Percentiles rank a stretch among this genome's conserved stretches.
phyloP scores from a whole-genome alignment of 2,797 vertebrate genomes.

The Oryzias dopingdopingensis region DNA sequence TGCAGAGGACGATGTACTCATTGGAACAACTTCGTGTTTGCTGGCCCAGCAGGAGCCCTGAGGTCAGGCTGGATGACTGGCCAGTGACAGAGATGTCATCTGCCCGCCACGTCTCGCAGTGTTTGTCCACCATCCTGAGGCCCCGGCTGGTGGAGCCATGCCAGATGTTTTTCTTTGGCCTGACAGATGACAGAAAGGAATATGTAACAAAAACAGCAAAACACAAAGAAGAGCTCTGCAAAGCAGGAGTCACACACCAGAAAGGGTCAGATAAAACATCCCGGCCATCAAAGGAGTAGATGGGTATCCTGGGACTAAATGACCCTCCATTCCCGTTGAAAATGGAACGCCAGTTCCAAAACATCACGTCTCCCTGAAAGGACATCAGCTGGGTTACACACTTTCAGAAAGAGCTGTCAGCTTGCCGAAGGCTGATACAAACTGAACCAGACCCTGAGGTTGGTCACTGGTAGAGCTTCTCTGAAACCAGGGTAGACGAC shows the following conservation, averaged over 20 bases:
- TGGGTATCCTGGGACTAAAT: slow-evolving; percentile 81
- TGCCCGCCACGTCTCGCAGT: slow-evolving; percentile 91
- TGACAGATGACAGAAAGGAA: slow-evolving; percentile 35
- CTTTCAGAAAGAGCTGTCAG: background rate
- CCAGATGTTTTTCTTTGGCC: slow-evolving; percentile 94
- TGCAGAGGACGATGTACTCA: slow-evolving; percentile 89
- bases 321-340: slow-evolving; percentile 82
- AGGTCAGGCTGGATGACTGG: slow-evolving; percentile 85
- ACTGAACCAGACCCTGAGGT: slow-evolving; percentile 83
- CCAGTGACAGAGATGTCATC: slow-evolving; percentile 81
- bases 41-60: slow-evolving; percentile 88
- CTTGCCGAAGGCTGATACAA: too few species aligned
- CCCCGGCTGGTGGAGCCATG: slow-evolving; percentile 87
- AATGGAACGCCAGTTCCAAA: slow-evolving; percentile 87
- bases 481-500: slow-evolving; percentile 66
- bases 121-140: slow-evolving; percentile 81
- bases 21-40: slow-evolving; percentile 88
- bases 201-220: background rate
- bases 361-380: slow-evolving; percentile 87
- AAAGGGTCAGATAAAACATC: slow-evolving; percentile 88
- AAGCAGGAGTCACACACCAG: slow-evolving; percentile 79
- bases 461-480: slow-evolving; percentile 78
- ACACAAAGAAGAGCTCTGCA: background rate
- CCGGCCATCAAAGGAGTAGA: slow-evolving; percentile 94
- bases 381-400: background rate